A percentile compares a stretch with the other conserved stretches of the same genome.
These are phyloP conservation scores for Achroia grisella DNA, from an alignment of 1,140 invertebrate genomes.

Conservation along the genomic window DNA sequence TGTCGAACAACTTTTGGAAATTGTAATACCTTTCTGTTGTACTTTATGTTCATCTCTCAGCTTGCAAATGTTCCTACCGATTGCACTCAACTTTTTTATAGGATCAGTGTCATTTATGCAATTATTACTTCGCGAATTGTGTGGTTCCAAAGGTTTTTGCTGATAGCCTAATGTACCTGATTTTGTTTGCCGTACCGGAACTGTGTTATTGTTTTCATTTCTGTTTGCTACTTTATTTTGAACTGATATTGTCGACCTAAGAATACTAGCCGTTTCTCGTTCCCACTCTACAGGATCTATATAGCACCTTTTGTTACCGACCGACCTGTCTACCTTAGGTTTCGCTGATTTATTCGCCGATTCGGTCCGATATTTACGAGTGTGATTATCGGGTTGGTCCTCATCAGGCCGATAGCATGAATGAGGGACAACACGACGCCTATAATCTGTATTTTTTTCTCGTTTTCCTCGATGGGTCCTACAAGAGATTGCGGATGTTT, in stretches of 20 bases:
- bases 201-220: constrained; percentile 16
- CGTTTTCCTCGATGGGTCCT: constrained; percentile 62
- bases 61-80: constrained; percentile 59
- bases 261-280: constrained; percentile 62
- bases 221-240: constrained; percentile 50
- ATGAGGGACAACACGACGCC: constrained; percentile 47
- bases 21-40: constrained; percentile 44
- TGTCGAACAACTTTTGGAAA: constrained; percentile 56
- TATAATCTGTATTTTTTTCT: constrained; percentile 62
- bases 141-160: constrained; percentile 26
- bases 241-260: constrained; percentile 60
- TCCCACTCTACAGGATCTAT: constrained; percentile 70
- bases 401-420: constrained; percentile 56
- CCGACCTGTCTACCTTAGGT: constrained; percentile 56
- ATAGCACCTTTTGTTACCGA: constrained; percentile 72
- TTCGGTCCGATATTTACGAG: constrained; percentile 55
- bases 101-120: constrained; percentile 36
- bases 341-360: constrained; percentile 52
- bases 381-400: constrained; percentile 21
- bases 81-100: constrained; percentile 57
- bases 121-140: constrained; percentile 28
- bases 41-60: constrained; percentile 39
- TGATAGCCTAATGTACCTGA: constrained; percentile 33
- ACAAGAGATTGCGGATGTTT: constrained; percentile 64
- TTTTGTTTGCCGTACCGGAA: constrained; percentile 40